Evolutionary conservation across 2,888 invertebrate genomes (phyloP), one percentile per base, ranked within the genome.

Genomic region (Agrochola macilenta): DNA sequence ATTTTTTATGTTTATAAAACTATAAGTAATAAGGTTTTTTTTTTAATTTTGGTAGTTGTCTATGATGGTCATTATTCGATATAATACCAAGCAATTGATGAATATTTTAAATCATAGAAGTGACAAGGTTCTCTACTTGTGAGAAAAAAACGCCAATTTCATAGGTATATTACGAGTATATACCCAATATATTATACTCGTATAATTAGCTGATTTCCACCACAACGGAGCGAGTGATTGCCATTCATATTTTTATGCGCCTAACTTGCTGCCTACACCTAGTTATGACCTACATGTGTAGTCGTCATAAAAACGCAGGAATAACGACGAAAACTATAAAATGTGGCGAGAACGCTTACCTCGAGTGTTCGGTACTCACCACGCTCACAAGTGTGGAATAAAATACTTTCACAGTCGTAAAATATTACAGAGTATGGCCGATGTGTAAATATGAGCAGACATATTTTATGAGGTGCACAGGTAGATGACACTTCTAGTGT

Each of bases 291-390:
- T 58, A 60, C 69, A 64, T 54, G 46, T 60, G 35, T 69, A n/a
- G n/a, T 63, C 58, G 61, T 69, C 83, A 68, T 86, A 79, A 83
- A 84, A 79, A 70, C 43, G 43, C 23, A 46, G 61, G 17, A 71
- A 66, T 79, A 65, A 76, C 63, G 68, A 72, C 68, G 57, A 39
- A 23, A 79, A 83, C 75, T 84, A 76, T 79, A 79, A 85, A 84
- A 83, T 71, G 64, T 64, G 86, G 46, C 12, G n/a, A 52, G 57
- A 75, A 71, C 58, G 64, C 54, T 79, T 74, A 68, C 43, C 54
- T 66, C 57, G 14, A 68, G 58, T 76, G 66, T 64, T 72, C 46
- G 63, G 39, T 63, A 65, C 74, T 82, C 69, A 46, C 69, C 78
- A 76, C 73, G 66, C 65, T 68, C 69, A 57, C 69, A 71, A 70